A percentile compares a stretch with the other conserved stretches of the same genome.
phyloP scores from a whole-genome alignment of 2,888 invertebrate genomes.

The Schizaphis graminum region DNA sequence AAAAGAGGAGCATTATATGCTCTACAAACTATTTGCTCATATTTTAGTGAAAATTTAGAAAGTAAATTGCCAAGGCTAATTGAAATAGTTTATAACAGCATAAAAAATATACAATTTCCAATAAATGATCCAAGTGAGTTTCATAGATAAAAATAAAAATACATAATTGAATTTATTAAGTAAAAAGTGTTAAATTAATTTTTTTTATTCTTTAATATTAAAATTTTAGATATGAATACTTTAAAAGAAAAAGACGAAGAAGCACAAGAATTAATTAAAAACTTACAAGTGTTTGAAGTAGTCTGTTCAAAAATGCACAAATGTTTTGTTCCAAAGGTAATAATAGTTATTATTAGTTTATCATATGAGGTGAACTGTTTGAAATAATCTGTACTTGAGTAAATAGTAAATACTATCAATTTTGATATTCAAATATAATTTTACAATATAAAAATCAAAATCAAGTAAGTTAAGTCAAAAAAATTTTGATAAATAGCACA shows the following conservation, averaged over 20 bases:
- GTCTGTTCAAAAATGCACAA: slow-evolving; percentile 78
- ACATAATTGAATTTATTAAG: not conserved
- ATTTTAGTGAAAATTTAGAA: slow-evolving; percentile 79
- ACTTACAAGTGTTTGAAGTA: slow-evolving; percentile 87
- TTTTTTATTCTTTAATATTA: slow-evolving; percentile 13
- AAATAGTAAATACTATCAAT: not conserved
- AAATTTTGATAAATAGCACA: not conserved
- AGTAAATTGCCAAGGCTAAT: slow-evolving; percentile 85
- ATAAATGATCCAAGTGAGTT: slow-evolving; percentile 53
- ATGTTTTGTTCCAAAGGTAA: slow-evolving; percentile 74
- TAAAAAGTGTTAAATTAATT: not conserved
- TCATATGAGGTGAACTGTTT: not conserved
- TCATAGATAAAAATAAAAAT: not conserved
- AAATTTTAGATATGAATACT: slow-evolving; percentile 66
- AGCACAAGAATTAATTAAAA: slow-evolving; percentile 83
- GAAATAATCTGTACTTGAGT: not conserved
- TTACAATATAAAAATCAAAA: not conserved
- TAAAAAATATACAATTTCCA: slow-evolving; percentile 48
- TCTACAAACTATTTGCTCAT: slow-evolving; percentile 79
- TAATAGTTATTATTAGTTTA: not conserved
- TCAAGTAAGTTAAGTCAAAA: not conserved
- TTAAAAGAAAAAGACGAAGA: slow-evolving; percentile 71
- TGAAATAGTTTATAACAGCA: slow-evolving; percentile 76
- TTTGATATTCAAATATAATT: not conserved
- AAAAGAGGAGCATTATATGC: slow-evolving; percentile 87